Evolutionary conservation across 2,113 vertebrate species (phyloP), one percentile per base, ranked within the genome.

Genomic region (Sylvicapra grimmia): DNA sequence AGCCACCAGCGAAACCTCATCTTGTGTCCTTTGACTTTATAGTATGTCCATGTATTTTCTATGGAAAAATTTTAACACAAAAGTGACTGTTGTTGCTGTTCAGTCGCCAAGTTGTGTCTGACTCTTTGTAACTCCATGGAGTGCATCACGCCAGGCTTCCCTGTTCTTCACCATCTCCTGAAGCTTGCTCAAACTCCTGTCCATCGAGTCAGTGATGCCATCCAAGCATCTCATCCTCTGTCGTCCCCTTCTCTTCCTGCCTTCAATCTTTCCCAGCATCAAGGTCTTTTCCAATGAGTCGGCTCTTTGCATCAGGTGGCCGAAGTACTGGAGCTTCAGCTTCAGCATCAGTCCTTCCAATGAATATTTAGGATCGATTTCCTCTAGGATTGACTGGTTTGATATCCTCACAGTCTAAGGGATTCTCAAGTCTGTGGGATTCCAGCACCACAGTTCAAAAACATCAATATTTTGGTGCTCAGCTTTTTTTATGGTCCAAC

Each of bases 151-250:
- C 19, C 5, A 23, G n/a, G n/a, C 68, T 23, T 40, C n/a, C 68
- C 5, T 72, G n/a, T 40, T 19, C 68, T 12, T 72, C n/a, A 72
- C 19, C 10, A 40, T 23, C 68, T 40, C n/a, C 68, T 5, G 18
- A 19, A 72, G 19, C 5, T 19, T 23, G 19, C n/a, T 40, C 68
- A 72, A 13, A 72, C n/a, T 23, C 68, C 12, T 6, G 68, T 6
- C n/a, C n/a, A 23, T 72, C 0, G 3, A 3, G 19, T 40, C 19
- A 2, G 36, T 40, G 68, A 75, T 40, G 5, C 10, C n/a, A 75
- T 75, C 68, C 68, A 40, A 75, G 19, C 36, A 40, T 75, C 68
- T 75, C 21, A 75, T 40, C 68, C 36, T 40, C 36, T 40, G 68
- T 25, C 21, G 0, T 75, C 68, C 21, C 19, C 36, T 40, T 75